Evolutionary conservation across 2,888 invertebrate species (phyloP).

Genomic region (Andrena chrysosceles): DNA sequence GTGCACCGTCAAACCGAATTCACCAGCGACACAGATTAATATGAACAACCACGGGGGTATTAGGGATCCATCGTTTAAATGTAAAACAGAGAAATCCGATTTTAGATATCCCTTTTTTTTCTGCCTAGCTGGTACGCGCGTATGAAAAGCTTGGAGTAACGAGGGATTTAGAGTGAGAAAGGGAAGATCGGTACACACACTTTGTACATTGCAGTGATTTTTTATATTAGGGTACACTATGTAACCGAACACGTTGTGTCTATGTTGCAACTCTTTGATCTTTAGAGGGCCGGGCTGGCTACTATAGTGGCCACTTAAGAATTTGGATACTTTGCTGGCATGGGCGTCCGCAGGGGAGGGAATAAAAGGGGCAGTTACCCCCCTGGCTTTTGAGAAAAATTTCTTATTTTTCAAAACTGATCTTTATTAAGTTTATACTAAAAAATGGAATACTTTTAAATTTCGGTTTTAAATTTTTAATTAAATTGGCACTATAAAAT

Average conservation of each 20-base stretch:
- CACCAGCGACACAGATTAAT: not conserved
- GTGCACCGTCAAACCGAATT: not conserved
- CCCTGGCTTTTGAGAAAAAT: no score
- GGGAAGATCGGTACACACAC: conserved; percentile 21
- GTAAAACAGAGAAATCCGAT: conserved; percentile 12
- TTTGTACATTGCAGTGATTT: conserved; percentile 48
- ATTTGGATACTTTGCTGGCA: no score
- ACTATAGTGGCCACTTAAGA: no score
- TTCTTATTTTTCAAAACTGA: no score
- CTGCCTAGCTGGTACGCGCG: conserved; percentile 34
- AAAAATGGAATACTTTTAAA: no score
- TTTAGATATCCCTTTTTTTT: conserved; percentile 38
- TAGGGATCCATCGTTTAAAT: not conserved
- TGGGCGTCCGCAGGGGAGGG: no score
- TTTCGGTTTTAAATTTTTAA: no score
- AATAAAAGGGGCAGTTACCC: no score
- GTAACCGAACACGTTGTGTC: not conserved
- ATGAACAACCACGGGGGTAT: not conserved
- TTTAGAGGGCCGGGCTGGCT: no score
- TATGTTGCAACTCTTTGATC: conserved; percentile 9
- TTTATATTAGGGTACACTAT: conserved; percentile 32
- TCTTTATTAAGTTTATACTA: no score
- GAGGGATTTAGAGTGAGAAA: conserved; percentile 20
- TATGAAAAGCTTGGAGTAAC: conserved; percentile 32
- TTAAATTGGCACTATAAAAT: no score